phyloP scores from a whole-genome alignment of 2,113 vertebrate genomes.

The Rhineura floridana region DNA sequence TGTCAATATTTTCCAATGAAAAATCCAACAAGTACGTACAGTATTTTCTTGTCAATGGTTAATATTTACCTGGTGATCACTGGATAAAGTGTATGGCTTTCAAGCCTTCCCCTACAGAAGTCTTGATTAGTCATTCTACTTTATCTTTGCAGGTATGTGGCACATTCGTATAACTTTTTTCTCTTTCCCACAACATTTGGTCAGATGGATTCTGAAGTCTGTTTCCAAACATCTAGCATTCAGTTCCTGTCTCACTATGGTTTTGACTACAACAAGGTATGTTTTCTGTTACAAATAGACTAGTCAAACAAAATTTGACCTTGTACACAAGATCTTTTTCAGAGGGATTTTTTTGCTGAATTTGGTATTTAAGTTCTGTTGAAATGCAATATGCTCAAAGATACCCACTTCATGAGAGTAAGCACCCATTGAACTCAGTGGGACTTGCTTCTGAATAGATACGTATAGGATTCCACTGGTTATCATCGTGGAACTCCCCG shows the following conservation, averaged over 20 bases:
- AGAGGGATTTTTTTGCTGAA: not conserved
- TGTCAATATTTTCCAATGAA: slow-evolving; percentile 75
- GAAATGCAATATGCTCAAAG: not conserved
- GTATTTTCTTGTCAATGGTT: not conserved
- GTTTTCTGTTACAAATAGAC: not conserved
- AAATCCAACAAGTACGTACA: slow-evolving; percentile 73
- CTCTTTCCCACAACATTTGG: slow-evolving; percentile 77
- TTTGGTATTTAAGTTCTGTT: not conserved
- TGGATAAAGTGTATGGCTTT: not conserved
- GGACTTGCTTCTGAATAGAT: too few relatives aligned
- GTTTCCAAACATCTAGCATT: slow-evolving; percentile 75
- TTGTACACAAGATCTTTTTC: not conserved
- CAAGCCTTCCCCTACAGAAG: not conserved
- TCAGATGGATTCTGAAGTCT: slow-evolving; percentile 69
- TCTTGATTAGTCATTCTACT: slow-evolving; percentile 3
- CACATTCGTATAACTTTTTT: slow-evolving; percentile 79
- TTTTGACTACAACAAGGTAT: slow-evolving; percentile 81
- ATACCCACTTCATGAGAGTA: too few relatives aligned
- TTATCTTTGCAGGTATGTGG: slow-evolving; percentile 67
- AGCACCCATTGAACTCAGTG: too few relatives aligned
- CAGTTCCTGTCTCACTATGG: slow-evolving; percentile 77
- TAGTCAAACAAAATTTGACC: not conserved
- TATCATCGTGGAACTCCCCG: too few relatives aligned
- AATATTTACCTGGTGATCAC: slow-evolving; percentile 1
- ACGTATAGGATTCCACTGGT: too few relatives aligned